phyloP scores from a whole-genome alignment of 2,888 invertebrate species.

The Cantharis nigra region DNA sequence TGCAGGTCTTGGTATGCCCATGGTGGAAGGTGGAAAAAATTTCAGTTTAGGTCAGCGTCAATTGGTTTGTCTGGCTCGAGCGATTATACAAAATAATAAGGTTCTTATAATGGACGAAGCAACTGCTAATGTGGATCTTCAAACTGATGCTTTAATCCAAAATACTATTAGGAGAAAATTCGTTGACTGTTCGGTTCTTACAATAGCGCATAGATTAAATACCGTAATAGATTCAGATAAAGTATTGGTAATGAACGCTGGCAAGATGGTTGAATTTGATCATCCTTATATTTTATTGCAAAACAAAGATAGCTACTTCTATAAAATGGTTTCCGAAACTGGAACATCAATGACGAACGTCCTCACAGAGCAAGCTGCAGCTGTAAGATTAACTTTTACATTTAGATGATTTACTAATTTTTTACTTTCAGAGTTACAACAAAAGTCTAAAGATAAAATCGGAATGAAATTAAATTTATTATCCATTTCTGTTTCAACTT shows the following conservation, averaged over 20 bases:
- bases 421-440: not conserved
- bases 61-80: constrained; percentile 82
- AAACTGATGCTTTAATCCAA: constrained; percentile 78
- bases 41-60: constrained; percentile 89
- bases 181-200: constrained; percentile 76
- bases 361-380: constrained; percentile 41
- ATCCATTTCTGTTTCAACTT: not conserved
- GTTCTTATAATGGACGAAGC: constrained; percentile 88
- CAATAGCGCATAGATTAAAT: constrained; percentile 80
- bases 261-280: constrained; percentile 76
- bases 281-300: constrained; percentile 73
- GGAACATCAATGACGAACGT: constrained; percentile 56
- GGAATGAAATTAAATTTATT: not conserved
- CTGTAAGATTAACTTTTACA: constrained; percentile 19
- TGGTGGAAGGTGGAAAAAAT: constrained; percentile 80
- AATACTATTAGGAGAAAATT: constrained; percentile 75
- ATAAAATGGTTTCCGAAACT: constrained; percentile 70
- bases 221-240: constrained; percentile 59
- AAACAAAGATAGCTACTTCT: constrained; percentile 65
- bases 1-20: constrained; percentile 63
- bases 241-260: constrained; percentile 80
- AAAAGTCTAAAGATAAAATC: not conserved
- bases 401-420: not conserved
- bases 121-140: constrained; percentile 84
- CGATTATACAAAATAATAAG: constrained; percentile 77